phyloP scores from a whole-genome alignment of 2,888 invertebrate genomes.

The Drosophila subquinaria region DNA sequence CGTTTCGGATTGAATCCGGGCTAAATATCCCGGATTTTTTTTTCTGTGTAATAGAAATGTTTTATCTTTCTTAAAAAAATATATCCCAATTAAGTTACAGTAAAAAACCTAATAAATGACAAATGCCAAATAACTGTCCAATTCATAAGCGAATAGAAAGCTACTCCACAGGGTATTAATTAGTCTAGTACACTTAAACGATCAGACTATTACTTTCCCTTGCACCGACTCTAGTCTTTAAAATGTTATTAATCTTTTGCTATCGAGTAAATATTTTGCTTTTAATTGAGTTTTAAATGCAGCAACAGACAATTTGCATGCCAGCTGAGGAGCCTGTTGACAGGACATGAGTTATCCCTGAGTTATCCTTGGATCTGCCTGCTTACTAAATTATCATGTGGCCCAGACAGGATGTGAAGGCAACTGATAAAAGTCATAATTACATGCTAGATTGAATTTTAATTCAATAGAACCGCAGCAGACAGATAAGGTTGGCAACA shows the following conservation, averaged over 20 bases:
- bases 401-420: constrained; percentile 22
- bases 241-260: constrained; percentile 72
- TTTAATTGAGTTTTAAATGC: constrained; percentile 74
- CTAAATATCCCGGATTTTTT: too few relatives aligned
- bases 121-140: not conserved
- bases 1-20: too few relatives aligned
- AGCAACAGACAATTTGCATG: constrained; percentile 70
- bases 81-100: too few relatives aligned
- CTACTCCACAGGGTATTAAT: constrained; percentile 13
- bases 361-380: constrained; percentile 18
- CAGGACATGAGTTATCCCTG: constrained; percentile 29
- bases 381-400: constrained; percentile 26
- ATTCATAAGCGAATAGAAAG: not conserved
- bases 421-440: constrained; percentile 83
- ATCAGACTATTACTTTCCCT: not conserved
- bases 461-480: constrained; percentile 73
- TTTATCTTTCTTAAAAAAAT: too few relatives aligned
- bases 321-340: constrained; percentile 37
- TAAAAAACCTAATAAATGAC: not conserved
- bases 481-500: not conserved
- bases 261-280: constrained; percentile 75
- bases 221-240: constrained; percentile 34
- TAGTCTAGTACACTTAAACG: not conserved
- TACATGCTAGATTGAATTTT: constrained; percentile 85
- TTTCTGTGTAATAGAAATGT: too few relatives aligned